A percentile compares a stretch with the other conserved stretches of the same genome.
Conservation (phyloP, 2,888 invertebrate species). For the Agapostemon virescens region DNA sequence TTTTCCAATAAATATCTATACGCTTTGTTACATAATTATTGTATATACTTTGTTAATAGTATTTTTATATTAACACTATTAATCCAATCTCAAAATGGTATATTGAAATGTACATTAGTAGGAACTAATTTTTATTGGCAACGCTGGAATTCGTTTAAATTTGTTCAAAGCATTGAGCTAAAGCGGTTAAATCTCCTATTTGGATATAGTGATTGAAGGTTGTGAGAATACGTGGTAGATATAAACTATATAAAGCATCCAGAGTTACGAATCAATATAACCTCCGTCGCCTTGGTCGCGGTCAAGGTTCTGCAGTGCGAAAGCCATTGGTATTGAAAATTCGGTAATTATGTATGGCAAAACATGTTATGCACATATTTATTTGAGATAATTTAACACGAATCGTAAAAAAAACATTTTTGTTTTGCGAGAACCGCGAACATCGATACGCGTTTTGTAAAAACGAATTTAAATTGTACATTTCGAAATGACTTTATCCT, state of each 20-base stretch:
- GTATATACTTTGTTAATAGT: not conserved
- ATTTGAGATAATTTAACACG: not conserved
- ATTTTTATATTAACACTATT: not conserved
- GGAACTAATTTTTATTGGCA: not conserved
- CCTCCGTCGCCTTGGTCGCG: constrained; percentile 32
- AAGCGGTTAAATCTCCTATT: not conserved
- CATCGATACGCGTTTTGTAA: not conserved
- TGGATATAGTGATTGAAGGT: not conserved
- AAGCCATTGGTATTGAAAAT: constrained; percentile 23
- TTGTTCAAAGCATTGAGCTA: not conserved
- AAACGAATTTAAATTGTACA: not conserved
- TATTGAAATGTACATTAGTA: not conserved
- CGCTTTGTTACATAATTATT: not conserved
- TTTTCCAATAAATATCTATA: not conserved
- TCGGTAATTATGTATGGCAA: not conserved
- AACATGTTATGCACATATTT: not conserved
- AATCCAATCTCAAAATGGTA: not conserved
- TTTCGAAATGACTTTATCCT: not conserved
- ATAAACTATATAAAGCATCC: not conserved
- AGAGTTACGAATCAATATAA: constrained; percentile 10
- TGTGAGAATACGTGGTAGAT: not conserved
- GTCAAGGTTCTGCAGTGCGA: constrained; percentile 42
- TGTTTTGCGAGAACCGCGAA: not conserved
- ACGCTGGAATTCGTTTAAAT: not conserved
- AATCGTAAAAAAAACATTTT: not conserved